Conservation (phyloP, 2,113 vertebrate species). For the Entelurus aequoreus region DNA sequence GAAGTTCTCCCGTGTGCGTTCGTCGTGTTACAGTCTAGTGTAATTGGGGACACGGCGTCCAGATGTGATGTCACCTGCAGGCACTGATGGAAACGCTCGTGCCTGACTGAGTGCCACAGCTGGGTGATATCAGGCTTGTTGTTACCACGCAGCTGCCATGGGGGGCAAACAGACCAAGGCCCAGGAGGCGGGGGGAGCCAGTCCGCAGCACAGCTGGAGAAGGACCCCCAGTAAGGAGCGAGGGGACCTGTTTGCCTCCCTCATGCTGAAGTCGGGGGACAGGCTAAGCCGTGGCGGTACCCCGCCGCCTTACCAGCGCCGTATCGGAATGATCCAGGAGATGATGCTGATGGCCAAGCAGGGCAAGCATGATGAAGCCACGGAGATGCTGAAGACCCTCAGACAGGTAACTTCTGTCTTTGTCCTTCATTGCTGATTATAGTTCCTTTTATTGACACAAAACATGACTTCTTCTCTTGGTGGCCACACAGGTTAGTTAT, state of each 20-base stretch:
- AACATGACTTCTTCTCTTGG: too few relatives aligned
- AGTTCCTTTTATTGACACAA: too few relatives aligned
- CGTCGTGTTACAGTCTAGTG: neutral
- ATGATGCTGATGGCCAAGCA: conserved; percentile 90
- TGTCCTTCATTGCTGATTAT: too few relatives aligned
- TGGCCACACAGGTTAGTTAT: too few relatives aligned
- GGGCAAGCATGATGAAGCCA: conserved; percentile 88
- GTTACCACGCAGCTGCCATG: conserved; percentile 64
- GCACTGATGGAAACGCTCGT: conserved; percentile 2
- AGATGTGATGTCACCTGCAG: conserved; percentile 25
- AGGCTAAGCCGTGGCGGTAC: conserved; percentile 73
- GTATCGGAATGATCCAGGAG: conserved; percentile 92
- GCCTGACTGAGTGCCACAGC: conserved; percentile 11
- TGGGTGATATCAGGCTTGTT: conserved; percentile 26
- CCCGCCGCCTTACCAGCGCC: conserved; percentile 87
- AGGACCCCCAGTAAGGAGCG: conserved; percentile 73
- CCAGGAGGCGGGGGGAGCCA: conserved; percentile 68
- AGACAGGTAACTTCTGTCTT: conserved; percentile 77
- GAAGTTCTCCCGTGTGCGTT: neutral
- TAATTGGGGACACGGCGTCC: neutral
- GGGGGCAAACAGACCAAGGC: conserved; percentile 90
- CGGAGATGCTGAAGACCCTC: conserved; percentile 88
- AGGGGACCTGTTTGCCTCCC: conserved; percentile 80
- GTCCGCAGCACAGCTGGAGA: conserved; percentile 77
- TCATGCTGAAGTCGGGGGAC: conserved; percentile 85